These are phyloP conservation scores for Scalopus aquaticus DNA, from an alignment of 2,113 vertebrate genomes.

Conservation along the genomic window DNA sequence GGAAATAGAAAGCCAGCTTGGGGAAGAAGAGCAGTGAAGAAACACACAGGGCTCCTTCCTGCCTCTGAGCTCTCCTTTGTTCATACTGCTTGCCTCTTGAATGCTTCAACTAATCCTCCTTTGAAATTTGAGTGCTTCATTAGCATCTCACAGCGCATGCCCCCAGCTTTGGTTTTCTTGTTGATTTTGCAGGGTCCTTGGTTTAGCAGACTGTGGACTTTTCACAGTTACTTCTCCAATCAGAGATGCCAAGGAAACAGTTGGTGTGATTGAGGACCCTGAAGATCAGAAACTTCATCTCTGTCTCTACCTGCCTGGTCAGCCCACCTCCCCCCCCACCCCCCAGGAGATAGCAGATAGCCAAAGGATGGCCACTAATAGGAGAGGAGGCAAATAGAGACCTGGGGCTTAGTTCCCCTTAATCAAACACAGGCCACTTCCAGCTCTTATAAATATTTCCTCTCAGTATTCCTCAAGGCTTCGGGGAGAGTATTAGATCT, in stretches of 20 bases:
- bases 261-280: no score
- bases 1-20: not conserved
- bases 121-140: not conserved
- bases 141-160: not conserved
- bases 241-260: not conserved
- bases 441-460: not conserved
- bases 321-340: no score
- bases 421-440: not conserved
- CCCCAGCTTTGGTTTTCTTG: not conserved
- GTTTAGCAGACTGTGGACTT: not conserved
- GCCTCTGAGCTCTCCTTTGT: not conserved
- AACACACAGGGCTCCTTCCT: not conserved
- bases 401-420: accelerated
- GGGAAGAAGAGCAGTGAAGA: not conserved
- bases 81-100: not conserved
- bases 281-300: not conserved
- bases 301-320: not conserved
- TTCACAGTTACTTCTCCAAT: not conserved
- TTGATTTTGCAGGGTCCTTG: not conserved
- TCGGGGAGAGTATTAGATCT: not conserved
- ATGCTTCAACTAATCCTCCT: not conserved
- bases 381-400: not conserved
- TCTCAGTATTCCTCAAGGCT: not conserved
- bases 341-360: not conserved
- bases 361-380: not conserved